Conservation (phyloP, 35 echinoderm and acorn worm genomes). For the Holothuria glaberrima region DNA sequence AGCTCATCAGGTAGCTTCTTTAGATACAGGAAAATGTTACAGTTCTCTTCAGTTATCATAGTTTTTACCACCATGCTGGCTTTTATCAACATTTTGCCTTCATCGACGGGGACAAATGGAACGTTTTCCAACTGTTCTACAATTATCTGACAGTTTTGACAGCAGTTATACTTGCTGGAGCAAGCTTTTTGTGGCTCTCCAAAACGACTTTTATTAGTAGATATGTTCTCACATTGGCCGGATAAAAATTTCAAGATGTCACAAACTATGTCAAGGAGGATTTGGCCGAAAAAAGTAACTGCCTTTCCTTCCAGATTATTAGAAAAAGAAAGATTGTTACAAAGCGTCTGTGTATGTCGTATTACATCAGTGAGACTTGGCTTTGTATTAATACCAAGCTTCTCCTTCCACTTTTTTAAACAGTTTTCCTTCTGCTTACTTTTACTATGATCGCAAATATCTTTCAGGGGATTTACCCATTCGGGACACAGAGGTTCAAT, state of each 20-base stretch:
- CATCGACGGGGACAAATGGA: slow-evolving; percentile 1
- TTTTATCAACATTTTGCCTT: background rate
- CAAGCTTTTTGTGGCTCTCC: background rate
- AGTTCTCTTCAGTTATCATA: background rate
- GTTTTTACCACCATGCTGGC: slow-evolving; percentile 29
- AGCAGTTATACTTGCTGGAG: background rate
- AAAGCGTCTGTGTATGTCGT: slow-evolving; percentile 42
- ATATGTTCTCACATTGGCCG: background rate
- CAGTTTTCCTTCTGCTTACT: background rate
- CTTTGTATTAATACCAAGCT: background rate
- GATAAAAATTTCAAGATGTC: background rate
- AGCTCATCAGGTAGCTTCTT: slow-evolving; percentile 39
- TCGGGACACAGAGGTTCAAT: slow-evolving; percentile 16
- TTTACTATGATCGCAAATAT: background rate
- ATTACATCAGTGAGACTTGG: slow-evolving; percentile 24
- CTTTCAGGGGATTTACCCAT: background rate
- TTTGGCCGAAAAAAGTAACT: background rate
- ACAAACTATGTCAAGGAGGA: background rate
- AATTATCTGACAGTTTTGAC: slow-evolving; percentile 27
- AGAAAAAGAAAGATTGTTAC: background rate
- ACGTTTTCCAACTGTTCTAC: background rate
- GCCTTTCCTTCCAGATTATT: background rate
- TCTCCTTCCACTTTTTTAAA: background rate
- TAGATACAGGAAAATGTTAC: background rate
- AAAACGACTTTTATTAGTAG: background rate